Evolutionary conservation across 1,140 invertebrate species (phyloP), one percentile per base, ranked within the genome.

Genomic region (Trachymyrmex cornetzi): DNA sequence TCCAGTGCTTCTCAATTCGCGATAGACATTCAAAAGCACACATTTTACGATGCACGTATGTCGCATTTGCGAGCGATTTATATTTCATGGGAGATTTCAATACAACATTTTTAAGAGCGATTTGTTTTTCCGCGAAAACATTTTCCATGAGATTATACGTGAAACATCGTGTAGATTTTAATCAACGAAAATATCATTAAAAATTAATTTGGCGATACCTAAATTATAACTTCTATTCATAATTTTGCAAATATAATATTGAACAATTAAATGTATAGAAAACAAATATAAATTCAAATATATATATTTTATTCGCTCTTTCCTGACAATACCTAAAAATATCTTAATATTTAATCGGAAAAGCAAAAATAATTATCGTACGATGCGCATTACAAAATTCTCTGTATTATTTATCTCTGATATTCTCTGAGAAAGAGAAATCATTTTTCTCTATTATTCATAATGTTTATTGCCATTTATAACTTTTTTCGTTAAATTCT

Each of bases 1-100:
- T n/a, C 55, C 89, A 90, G 88, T 90, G 88, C 74, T 69, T 90
- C 88, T 89, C 88, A 89, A 86, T 67, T 66, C 50, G n/a, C 50
- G 59, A 75, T 50, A 24, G 19, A 75, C 67, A 81, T n/a, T 67
- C 12, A 44, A 74, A 74, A 30, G 19, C 22, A n/a, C 14, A n/a
- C 63, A 75, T 84, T 82, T 44, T 44, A 69, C 44, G 48, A 30
- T 19, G 12, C n/a, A 14, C n/a, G 19, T 5, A 34, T 34, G 44
- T 71, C 24, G 53, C 34, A 59, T 53, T 64, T 22, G 38, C 53
- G 66, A 67, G 63, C 63, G 27, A 80, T 80, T 66, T 9, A 1
- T 4, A 22, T 27, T 80, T 24, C 6, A 67, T 48, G 44, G 38
- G 22, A 24, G 22, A 24, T 22, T 9, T 64, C 4, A 3, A 67